A percentile compares a stretch with the other conserved stretches of the same genome.
phyloP scores from a whole-genome alignment of 2,888 invertebrate genomes.

The Netelia virgata region DNA sequence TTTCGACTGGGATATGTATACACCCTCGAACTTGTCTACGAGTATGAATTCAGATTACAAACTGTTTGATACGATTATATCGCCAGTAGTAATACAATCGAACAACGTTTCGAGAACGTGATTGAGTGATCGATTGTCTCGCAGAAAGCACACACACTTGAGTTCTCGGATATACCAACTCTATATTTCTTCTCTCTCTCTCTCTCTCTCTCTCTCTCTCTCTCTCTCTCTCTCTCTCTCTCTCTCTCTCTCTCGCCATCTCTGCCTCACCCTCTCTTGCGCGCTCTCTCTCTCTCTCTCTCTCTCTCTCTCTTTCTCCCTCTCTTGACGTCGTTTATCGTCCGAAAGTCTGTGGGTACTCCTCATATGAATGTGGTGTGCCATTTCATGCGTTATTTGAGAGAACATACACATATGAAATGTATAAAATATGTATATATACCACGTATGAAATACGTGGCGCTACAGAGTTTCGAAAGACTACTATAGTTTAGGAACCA shows the following conservation, averaged over 20 bases:
- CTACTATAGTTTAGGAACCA: background rate
- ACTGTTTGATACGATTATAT: conserved; percentile 29
- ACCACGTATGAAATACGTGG: background rate
- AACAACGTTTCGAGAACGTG: conserved; percentile 18
- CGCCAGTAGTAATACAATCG: conserved; percentile 13
- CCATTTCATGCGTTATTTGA: conserved; percentile 41
- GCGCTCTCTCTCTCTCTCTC: too few relatives aligned
- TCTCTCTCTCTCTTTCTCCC: too few relatives aligned
- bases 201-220: too few relatives aligned
- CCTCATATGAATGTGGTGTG: conserved; percentile 9
- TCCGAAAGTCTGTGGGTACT: conserved; percentile 2
- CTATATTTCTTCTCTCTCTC: background rate
- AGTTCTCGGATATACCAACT: background rate
- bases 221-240: too few relatives aligned
- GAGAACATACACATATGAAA: background rate
- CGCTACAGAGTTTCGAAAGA: background rate
- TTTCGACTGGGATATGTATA: background rate
- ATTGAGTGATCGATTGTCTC: conserved; percentile 58
- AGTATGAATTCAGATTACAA: background rate
- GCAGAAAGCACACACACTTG: conserved; percentile 28
- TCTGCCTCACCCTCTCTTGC: too few relatives aligned
- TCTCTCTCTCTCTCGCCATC: too few relatives aligned
- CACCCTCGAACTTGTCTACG: conserved; percentile 24
- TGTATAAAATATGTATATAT: background rate
- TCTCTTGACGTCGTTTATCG: conserved; percentile 5